phyloP scores from a whole-genome alignment of 2,113 vertebrate genomes.

The Rhinoderma darwinii region DNA sequence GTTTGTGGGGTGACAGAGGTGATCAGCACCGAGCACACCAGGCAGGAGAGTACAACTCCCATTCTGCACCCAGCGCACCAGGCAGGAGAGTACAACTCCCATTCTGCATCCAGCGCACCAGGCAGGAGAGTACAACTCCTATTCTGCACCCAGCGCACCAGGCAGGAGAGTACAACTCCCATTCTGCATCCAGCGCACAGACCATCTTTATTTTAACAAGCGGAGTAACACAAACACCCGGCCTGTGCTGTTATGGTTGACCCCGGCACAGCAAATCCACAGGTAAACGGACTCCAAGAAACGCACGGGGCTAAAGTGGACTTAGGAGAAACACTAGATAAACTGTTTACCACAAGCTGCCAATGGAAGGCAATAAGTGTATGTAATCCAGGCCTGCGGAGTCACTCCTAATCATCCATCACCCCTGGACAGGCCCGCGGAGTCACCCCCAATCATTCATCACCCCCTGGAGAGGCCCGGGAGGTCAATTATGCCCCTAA shows the following conservation, averaged over 20 bases:
- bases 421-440: not conserved
- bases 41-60: too few relatives aligned
- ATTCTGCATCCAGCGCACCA: not conserved
- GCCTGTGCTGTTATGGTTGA: not conserved
- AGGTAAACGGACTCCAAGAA: slow-evolving; percentile 1
- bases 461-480: not conserved
- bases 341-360: slow-evolving; percentile 27
- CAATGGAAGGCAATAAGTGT: slow-evolving; percentile 2
- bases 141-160: too few relatives aligned
- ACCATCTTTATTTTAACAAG: slow-evolving; percentile 43
- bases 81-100: not conserved
- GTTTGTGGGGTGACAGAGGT: not conserved
- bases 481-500: not conserved
- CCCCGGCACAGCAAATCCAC: not conserved
- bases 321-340: slow-evolving; percentile 20
- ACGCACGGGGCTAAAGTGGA: not conserved
- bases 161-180: not conserved
- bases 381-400: not conserved
- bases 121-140: too few relatives aligned
- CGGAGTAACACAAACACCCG: slow-evolving; percentile 21
- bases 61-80: too few relatives aligned
- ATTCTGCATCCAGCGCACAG: not conserved
- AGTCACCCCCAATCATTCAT: slow-evolving; percentile 7
- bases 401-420: slow-evolving; percentile 12
- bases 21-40: not conserved